Evolutionary conservation across 2,113 vertebrate species (phyloP).

Genomic region (Siniperca chuatsi): DNA sequence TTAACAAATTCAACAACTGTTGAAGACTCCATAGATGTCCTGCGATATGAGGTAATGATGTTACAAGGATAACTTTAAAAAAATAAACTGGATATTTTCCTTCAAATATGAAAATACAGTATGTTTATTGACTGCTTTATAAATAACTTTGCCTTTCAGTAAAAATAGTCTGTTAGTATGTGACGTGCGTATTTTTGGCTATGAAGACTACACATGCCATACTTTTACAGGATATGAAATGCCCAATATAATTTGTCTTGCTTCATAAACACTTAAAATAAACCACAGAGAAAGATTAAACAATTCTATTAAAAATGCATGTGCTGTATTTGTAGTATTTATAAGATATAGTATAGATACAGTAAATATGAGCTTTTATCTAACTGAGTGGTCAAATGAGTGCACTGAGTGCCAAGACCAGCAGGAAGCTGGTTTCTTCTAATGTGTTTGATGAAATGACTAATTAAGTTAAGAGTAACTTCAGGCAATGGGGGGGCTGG

Average conservation of each 20-base stretch:
- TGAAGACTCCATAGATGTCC: not conserved
- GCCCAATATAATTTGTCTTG: not conserved
- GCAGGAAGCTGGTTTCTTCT: conserved; percentile 6
- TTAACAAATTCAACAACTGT: not conserved
- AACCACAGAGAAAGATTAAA: conserved; percentile 17
- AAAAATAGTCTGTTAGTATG: conserved; percentile 37
- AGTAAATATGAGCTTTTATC: conserved; percentile 8
- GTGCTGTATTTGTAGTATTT: not conserved
- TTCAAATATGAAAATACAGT: not conserved
- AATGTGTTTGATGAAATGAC: conserved; percentile 17
- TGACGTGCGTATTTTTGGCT: conserved; percentile 13
- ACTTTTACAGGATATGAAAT: conserved; percentile 20
- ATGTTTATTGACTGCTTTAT: conserved; percentile 19
- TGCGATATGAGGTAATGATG: not conserved
- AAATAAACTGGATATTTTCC: not conserved
- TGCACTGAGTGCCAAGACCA: not conserved
- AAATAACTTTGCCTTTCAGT: conserved; percentile 32
- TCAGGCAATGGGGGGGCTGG: not conserved
- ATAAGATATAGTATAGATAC: not conserved
- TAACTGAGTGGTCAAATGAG: not conserved
- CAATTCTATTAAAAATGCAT: not conserved
- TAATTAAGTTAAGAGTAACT: conserved; percentile 6
- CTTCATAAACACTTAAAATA: conserved; percentile 11
- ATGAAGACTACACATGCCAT: not conserved
- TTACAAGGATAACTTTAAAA: not conserved